Evolutionary conservation across 2,797 vertebrate genomes (phyloP).

Genomic region (Pseudochirops corinnae): DNA sequence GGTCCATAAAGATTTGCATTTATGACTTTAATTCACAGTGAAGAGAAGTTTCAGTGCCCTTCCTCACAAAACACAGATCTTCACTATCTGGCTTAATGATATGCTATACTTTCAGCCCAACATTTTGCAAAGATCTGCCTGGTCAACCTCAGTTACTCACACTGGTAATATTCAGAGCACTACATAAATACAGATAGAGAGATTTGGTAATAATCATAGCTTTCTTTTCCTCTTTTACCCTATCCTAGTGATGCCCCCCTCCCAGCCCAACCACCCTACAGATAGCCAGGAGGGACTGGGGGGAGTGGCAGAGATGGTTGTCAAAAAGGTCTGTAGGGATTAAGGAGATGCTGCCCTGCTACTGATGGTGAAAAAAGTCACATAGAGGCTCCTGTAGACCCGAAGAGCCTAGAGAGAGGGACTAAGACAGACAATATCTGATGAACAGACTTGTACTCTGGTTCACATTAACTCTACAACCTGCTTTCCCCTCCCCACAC

Average conservation of each 20-base stretch:
- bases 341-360: background rate
- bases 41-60: background rate
- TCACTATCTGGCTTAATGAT: conserved; percentile 13
- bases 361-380: background rate
- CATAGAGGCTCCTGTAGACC: background rate
- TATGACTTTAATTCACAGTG: background rate
- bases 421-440: background rate
- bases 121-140: conserved; percentile 1
- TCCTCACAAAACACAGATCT: background rate
- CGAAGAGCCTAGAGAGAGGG: background rate
- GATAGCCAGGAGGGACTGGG: background rate
- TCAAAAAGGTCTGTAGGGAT: background rate
- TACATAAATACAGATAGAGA: conserved; percentile 24
- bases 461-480: background rate
- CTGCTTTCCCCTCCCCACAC: background rate
- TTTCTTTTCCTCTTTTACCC: background rate
- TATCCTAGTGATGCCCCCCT: background rate
- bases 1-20: conserved; percentile 42
- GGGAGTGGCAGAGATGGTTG: background rate
- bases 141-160: background rate
- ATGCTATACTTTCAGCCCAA: background rate
- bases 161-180: conserved; percentile 14
- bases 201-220: conserved; percentile 39
- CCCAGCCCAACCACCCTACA: background rate
- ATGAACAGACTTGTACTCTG: background rate